Conservation (phyloP, 2,888 invertebrate species). For the Cepaea hortensis region DNA sequence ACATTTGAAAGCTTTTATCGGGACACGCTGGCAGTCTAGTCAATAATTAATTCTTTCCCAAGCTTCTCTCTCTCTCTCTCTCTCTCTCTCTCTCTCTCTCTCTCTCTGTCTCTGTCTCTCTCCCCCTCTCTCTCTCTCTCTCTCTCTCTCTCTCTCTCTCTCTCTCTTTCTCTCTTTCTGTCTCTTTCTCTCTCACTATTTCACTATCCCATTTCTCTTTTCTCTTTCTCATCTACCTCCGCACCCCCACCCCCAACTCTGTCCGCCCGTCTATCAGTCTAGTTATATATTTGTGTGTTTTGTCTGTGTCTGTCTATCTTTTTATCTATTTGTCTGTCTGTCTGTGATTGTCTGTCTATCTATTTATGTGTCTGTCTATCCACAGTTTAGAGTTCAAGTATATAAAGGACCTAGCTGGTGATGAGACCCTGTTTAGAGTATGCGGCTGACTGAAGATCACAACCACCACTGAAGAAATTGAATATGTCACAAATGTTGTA, state of each 20-base stretch:
- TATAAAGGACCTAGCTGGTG: no score
- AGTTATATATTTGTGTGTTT: not conserved
- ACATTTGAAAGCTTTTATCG: no score
- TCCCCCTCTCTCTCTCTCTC: not conserved
- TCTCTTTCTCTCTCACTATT: no score
- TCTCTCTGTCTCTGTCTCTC: not conserved
- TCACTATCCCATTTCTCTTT: not conserved
- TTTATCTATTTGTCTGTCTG: not conserved
- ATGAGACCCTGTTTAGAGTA: no score
- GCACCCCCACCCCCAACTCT: not conserved
- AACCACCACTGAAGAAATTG: no score
- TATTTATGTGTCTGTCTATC: not conserved
- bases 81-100: constrained; percentile 42
- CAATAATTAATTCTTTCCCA: no score
- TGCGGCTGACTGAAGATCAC: no score
- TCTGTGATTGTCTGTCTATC: not conserved
- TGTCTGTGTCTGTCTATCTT: not conserved
- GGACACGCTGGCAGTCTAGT: no score
- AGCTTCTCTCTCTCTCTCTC: not conserved
- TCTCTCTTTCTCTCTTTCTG: no score
- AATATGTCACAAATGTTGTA: no score
- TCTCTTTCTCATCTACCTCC: not conserved
- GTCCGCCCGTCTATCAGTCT: not conserved
- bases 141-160: no score
- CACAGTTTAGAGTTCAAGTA: not conserved